Evolutionary conservation across 1,140 invertebrate genomes (phyloP).

Genomic region (Drosophila sechellia): DNA sequence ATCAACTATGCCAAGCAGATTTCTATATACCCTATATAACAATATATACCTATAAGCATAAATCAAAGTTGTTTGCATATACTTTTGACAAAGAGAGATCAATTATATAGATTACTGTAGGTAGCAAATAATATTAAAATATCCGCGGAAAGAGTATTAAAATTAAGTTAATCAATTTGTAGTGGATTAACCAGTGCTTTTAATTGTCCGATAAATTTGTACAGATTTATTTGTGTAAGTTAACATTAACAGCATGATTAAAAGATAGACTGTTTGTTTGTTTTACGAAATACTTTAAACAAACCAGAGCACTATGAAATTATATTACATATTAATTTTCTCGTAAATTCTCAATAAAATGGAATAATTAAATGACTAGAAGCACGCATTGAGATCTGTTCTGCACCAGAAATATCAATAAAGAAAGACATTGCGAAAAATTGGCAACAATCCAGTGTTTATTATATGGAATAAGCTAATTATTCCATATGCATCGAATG

Average conservation of each 20-base stretch:
- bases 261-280: neutral
- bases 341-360: no score
- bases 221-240: conserved; percentile 2
- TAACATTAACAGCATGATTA: conserved; percentile 7
- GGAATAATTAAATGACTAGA: neutral
- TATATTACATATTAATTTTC: neutral
- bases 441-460: neutral
- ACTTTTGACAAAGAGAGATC: no score
- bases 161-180: neutral
- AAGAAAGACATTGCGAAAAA: neutral
- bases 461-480: neutral
- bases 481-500: neutral
- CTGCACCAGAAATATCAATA: neutral
- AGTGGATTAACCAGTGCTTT: neutral
- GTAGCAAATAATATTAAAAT: no score
- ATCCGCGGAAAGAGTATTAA: neutral
- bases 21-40: neutral
- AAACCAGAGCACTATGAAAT: neutral
- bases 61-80: no score
- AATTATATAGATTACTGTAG: no score
- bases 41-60: no score
- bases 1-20: neutral
- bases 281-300: neutral
- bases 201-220: neutral
- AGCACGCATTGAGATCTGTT: neutral